Conservation (phyloP, 2,888 invertebrate species). For the Sisyra nigra region DNA sequence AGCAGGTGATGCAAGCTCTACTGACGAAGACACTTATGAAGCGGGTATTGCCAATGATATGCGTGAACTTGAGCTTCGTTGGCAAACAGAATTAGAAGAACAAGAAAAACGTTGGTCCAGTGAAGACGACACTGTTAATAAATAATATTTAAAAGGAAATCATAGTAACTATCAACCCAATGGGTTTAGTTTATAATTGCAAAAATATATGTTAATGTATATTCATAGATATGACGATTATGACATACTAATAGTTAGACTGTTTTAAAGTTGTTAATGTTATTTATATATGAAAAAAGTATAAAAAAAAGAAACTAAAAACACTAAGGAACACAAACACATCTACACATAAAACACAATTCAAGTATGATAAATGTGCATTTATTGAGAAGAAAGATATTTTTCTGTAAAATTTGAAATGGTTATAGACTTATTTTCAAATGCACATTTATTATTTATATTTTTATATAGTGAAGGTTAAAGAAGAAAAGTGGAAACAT, state of each 20-base stretch:
- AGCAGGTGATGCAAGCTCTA: slow-evolving; percentile 14
- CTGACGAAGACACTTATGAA: slow-evolving; percentile 41
- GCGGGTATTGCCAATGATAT: slow-evolving; percentile 50
- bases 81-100: slow-evolving; percentile 49
- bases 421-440: no score
- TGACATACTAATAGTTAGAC: no score
- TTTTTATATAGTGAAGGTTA: slow-evolving; percentile 2
- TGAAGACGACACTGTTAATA: slow-evolving; percentile 30
- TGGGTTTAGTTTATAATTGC: slow-evolving; percentile 19
- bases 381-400: no score
- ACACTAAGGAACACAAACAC: no score
- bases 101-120: slow-evolving; percentile 44
- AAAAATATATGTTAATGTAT: no score
- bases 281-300: no score
- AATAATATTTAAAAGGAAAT: slow-evolving; percentile 2
- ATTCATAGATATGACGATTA: no score
- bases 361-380: no score
- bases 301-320: no score
- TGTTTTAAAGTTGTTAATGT: no score
- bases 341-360: no score
- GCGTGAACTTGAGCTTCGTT: slow-evolving; percentile 42
- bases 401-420: no score
- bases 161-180: slow-evolving; percentile 21
- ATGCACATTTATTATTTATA: slow-evolving; percentile 3
- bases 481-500: slow-evolving; percentile 8